Evolutionary conservation across 2,797 vertebrate species (phyloP).

Genomic region (Oryzias dopingdopingensis): DNA sequence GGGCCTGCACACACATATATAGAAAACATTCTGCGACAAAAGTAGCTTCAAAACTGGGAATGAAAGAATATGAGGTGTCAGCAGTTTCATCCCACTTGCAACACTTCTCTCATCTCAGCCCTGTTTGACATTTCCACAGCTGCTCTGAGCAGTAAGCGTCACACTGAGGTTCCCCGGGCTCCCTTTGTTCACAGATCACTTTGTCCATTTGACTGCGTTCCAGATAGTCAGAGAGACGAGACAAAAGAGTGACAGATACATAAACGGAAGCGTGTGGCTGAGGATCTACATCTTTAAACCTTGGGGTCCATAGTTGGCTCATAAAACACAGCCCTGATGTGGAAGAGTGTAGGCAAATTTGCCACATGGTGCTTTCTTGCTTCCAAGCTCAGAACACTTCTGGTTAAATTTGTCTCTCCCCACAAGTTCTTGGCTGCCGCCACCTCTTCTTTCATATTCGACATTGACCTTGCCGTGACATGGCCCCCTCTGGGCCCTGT

Average conservation of each 20-base stretch:
- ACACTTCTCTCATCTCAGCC: slow-evolving; percentile 71
- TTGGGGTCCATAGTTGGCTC: slow-evolving; percentile 51
- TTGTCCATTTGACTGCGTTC: slow-evolving; percentile 65
- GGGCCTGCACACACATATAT: slow-evolving; percentile 57
- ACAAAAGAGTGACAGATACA: slow-evolving; percentile 66
- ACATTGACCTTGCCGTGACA: slow-evolving; percentile 75
- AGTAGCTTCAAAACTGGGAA: slow-evolving; percentile 73
- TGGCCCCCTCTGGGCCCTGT: slow-evolving; percentile 62
- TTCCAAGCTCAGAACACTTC: slow-evolving; percentile 60
- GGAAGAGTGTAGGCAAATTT: slow-evolving; percentile 43
- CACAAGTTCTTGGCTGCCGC: slow-evolving; percentile 65
- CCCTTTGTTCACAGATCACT: slow-evolving; percentile 61
- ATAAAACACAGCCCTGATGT: slow-evolving; percentile 48
- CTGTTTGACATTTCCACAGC: slow-evolving; percentile 73
- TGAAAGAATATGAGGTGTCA: slow-evolving; percentile 77
- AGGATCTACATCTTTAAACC: slow-evolving; percentile 52
- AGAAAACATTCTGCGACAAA: slow-evolving; percentile 73
- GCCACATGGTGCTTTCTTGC: slow-evolving; percentile 65
- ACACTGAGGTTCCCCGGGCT: slow-evolving; percentile 50
- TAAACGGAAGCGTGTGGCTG: slow-evolving; percentile 69
- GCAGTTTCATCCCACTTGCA: slow-evolving; percentile 70
- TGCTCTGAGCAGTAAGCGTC: slow-evolving; percentile 57
- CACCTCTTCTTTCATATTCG: slow-evolving; percentile 67
- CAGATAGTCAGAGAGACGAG: slow-evolving; percentile 49
- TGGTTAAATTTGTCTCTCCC: slow-evolving; percentile 69